Evolutionary conservation across 2,888 invertebrate species (phyloP).

Genomic region (Aradus depressus): DNA sequence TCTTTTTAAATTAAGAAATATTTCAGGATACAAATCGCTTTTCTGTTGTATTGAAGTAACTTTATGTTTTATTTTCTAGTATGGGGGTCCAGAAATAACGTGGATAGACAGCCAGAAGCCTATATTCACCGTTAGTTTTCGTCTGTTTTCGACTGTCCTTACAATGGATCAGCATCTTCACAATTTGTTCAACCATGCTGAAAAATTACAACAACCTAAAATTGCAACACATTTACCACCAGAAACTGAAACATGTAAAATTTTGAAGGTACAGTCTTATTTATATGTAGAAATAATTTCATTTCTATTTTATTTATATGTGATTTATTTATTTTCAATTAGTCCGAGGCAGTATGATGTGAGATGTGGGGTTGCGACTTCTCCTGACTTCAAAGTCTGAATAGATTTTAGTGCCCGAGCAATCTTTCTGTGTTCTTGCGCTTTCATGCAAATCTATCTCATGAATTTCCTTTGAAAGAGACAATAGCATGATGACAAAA

Average conservation of each 20-base stretch:
- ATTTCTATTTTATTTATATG: too few relatives aligned
- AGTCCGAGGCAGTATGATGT: too few relatives aligned
- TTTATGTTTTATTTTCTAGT: conserved; percentile 42
- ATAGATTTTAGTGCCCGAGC: too few relatives aligned
- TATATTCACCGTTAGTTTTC: conserved; percentile 71
- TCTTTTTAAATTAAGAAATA: background rate
- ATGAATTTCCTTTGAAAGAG: too few relatives aligned
- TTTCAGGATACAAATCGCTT: background rate
- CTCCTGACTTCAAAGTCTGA: too few relatives aligned
- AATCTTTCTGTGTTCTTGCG: too few relatives aligned
- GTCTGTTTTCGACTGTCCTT: conserved; percentile 80
- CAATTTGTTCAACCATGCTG: conserved; percentile 76
- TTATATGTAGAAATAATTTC: too few relatives aligned
- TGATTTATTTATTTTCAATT: too few relatives aligned
- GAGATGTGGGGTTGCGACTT: too few relatives aligned
- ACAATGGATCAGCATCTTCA: conserved; percentile 80
- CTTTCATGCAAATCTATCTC: too few relatives aligned
- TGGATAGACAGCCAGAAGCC: conserved; percentile 90
- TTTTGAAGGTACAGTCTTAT: conserved; percentile 46
- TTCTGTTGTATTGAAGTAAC: too few relatives aligned
- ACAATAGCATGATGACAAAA: too few relatives aligned
- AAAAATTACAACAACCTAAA: conserved; percentile 58
- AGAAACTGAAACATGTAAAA: conserved; percentile 68
- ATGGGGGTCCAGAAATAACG: conserved; percentile 78
- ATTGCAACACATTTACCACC: conserved; percentile 50